These are phyloP conservation scores for Philaethria dido DNA, from an alignment of 2,888 invertebrate species.

Conservation along the genomic window DNA sequence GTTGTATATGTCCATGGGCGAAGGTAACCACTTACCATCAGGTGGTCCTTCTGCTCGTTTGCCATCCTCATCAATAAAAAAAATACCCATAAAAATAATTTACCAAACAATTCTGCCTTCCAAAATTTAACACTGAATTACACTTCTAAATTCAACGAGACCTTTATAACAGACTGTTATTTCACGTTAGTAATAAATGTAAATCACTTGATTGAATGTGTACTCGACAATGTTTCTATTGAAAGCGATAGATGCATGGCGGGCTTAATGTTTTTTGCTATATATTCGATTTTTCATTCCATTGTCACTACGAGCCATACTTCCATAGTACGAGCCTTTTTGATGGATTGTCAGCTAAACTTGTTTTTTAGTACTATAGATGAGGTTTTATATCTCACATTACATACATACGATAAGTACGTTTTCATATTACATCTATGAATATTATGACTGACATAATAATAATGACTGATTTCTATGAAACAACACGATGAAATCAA, in stretches of 20 bases:
- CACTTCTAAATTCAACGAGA: not conserved
- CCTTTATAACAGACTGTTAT: conserved; percentile 24
- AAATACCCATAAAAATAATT: not conserved
- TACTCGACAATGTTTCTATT: conserved; percentile 63
- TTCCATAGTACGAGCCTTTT: conserved; percentile 6
- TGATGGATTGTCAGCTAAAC: conserved; percentile 22
- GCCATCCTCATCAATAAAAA: no score
- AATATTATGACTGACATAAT: no score
- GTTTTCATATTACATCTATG: no score
- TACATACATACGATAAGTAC: not conserved
- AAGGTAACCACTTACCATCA: no score
- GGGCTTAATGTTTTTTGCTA: conserved; percentile 57
- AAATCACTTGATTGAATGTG: conserved; percentile 72
- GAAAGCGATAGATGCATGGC: conserved; percentile 68
- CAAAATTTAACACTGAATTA: conserved; percentile 1
- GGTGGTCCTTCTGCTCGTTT: no score
- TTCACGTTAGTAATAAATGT: conserved; percentile 64
- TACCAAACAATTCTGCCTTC: not conserved
- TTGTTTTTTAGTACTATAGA: conserved; percentile 13
- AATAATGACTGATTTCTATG: no score
- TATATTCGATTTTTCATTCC: conserved; percentile 19
- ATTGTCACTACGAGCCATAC: no score
- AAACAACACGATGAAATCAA: not conserved
- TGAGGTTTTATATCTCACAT: not conserved
- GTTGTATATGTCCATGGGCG: no score